Conservation (phyloP, 2,797 vertebrate genomes). For the Danio albolineatus region DNA sequence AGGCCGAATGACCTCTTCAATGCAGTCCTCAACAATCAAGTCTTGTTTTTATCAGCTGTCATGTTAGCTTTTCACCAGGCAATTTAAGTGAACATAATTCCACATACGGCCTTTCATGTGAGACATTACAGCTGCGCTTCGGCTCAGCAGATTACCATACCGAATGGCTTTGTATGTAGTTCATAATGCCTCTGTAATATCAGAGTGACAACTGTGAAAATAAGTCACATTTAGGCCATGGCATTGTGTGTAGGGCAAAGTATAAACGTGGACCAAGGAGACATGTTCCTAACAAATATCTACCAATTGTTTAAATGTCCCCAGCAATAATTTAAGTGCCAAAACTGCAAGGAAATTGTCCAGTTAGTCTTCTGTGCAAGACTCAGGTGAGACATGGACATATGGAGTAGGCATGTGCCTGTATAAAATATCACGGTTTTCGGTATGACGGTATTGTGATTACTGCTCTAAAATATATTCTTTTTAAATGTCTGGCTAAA, state of each 20-base stretch:
- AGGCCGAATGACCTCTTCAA: slow-evolving; percentile 3
- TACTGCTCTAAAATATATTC: no score
- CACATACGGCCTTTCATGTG: not conserved
- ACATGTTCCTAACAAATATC: no score
- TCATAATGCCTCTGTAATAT: not conserved
- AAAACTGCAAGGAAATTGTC: no score
- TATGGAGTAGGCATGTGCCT: no score
- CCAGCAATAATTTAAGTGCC: no score
- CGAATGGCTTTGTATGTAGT: not conserved
- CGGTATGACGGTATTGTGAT: no score
- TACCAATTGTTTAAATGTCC: no score
- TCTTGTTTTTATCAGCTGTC: slow-evolving; percentile 3
- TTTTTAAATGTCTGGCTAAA: no score
- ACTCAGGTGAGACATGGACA: no score
- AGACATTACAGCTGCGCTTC: slow-evolving; percentile 9
- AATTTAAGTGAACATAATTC: slow-evolving; percentile 15
- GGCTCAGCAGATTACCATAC: slow-evolving; percentile 17
- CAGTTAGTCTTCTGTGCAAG: no score
- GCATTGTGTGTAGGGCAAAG: not conserved
- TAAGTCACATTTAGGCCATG: not conserved
- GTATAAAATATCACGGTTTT: no score
- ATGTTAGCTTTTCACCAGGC: slow-evolving; percentile 15
- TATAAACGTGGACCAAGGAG: no score
- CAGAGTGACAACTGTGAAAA: slow-evolving; percentile 9
- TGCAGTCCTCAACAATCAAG: not conserved